These are phyloP conservation scores for Steinernema khuongi DNA, from an alignment of 1,140 invertebrate species.

Conservation along the genomic window DNA sequence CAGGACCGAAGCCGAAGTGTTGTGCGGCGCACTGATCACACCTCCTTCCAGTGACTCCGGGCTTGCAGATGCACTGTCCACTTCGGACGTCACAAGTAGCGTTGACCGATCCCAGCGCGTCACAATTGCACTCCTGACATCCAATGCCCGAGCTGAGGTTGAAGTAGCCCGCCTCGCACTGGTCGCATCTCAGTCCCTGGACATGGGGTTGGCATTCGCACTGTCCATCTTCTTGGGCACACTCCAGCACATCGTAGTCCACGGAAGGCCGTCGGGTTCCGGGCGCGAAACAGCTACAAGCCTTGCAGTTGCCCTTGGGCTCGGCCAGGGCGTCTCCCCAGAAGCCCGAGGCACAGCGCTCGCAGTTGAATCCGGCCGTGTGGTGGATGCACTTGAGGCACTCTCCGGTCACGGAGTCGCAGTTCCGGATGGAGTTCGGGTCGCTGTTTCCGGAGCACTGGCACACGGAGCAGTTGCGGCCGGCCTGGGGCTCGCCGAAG, in stretches of 20 bases:
- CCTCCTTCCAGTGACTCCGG: slow-evolving; percentile 71
- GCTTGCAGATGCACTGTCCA: slow-evolving; percentile 79
- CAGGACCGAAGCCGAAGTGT: slow-evolving; percentile 80
- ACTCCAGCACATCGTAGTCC: slow-evolving; percentile 68
- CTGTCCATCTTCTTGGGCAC: slow-evolving; percentile 74
- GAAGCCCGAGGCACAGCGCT: slow-evolving; percentile 76
- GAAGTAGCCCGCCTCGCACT: slow-evolving; percentile 75
- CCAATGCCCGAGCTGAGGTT: slow-evolving; percentile 67
- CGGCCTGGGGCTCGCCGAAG: slow-evolving; percentile 76
- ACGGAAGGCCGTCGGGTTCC: slow-evolving; percentile 68
- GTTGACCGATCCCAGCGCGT: slow-evolving; percentile 77
- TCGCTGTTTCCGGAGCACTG: slow-evolving; percentile 93
- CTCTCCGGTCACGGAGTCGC: slow-evolving; percentile 81
- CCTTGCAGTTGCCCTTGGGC: slow-evolving; percentile 40
- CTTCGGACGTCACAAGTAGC: slow-evolving; percentile 72
- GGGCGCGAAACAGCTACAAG: slow-evolving; percentile 69
- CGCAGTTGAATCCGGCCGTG: slow-evolving; percentile 75
- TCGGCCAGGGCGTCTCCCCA: slow-evolving; percentile 60
- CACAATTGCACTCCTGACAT: slow-evolving; percentile 77
- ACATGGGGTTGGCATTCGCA: slow-evolving; percentile 83
- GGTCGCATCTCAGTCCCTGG: slow-evolving; percentile 77
- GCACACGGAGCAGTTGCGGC: slow-evolving; percentile 73
- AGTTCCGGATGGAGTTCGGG: slow-evolving; percentile 84
- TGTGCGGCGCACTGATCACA: slow-evolving; percentile 78
- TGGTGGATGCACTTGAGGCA: slow-evolving; percentile 95